Evolutionary conservation across 2,888 invertebrate species (phyloP).

Genomic region (Idaea aversata): DNA sequence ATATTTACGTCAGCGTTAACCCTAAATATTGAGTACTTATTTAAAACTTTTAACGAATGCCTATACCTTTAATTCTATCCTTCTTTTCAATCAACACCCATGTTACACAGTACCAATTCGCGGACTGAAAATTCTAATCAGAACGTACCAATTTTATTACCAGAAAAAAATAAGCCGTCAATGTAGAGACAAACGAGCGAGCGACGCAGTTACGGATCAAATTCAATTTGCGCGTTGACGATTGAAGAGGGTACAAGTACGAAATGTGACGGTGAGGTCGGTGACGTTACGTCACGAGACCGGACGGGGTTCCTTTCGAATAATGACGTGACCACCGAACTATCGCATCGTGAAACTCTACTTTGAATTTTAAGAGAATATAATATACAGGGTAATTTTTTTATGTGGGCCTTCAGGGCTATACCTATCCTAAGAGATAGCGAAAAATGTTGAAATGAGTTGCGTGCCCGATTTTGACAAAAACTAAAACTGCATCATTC

Average conservation of each 20-base stretch:
- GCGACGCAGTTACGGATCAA: slow-evolving; percentile 71
- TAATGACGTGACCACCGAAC: slow-evolving; percentile 49
- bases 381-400: too few species aligned
- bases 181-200: slow-evolving; percentile 64
- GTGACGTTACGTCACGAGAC: slow-evolving; percentile 36
- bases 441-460: too few species aligned
- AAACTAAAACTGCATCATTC: too few species aligned
- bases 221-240: slow-evolving; percentile 75
- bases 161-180: slow-evolving; percentile 54
- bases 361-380: not conserved
- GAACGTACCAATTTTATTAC: slow-evolving; percentile 17
- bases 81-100: not conserved
- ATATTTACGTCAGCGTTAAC: too few species aligned
- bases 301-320: slow-evolving; percentile 38
- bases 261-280: slow-evolving; percentile 52
- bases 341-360: slow-evolving; percentile 37
- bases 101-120: not conserved
- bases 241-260: slow-evolving; percentile 70
- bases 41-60: not conserved
- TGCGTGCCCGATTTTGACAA: too few species aligned
- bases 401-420: too few species aligned
- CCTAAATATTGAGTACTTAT: not conserved
- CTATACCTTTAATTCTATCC: not conserved
- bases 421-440: too few species aligned
- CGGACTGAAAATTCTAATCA: slow-evolving; percentile 6